These are phyloP conservation scores for Dendrocincla fuliginosa DNA, from an alignment of 2,797 vertebrate species.

Conservation along the genomic window DNA sequence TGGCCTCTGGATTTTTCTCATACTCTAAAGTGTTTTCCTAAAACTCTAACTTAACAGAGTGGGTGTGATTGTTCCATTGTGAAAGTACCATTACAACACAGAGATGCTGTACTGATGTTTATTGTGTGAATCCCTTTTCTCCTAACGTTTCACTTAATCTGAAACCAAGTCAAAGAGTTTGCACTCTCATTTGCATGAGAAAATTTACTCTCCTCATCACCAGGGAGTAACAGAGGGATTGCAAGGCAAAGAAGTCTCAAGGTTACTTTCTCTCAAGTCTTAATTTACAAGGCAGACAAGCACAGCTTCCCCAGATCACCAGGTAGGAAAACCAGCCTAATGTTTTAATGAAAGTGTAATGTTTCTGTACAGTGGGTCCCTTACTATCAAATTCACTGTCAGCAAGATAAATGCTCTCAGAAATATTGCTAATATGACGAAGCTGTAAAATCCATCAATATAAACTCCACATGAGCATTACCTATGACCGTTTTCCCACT, in stretches of 20 bases:
- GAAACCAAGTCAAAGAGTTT: background rate
- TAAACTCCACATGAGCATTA: background rate
- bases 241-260: background rate
- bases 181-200: background rate
- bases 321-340: background rate
- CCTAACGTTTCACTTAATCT: background rate
- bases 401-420: background rate
- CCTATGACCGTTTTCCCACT: background rate
- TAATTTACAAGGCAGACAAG: slow-evolving; percentile 12
- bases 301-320: background rate
- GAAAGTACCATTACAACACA: background rate
- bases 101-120: background rate
- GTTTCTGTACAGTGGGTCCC: background rate
- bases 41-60: background rate
- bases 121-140: background rate
- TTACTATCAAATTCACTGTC: slow-evolving; percentile 1
- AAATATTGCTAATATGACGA: slow-evolving; percentile 36
- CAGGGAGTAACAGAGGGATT: background rate
- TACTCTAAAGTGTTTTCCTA: background rate
- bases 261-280: background rate
- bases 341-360: slow-evolving; percentile 21
- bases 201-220: background rate
- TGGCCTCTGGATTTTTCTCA: background rate
- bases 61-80: background rate
- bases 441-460: slow-evolving; percentile 35